Conservation (phyloP, 2,888 invertebrate species). For the Acholoe squamosa region DNA sequence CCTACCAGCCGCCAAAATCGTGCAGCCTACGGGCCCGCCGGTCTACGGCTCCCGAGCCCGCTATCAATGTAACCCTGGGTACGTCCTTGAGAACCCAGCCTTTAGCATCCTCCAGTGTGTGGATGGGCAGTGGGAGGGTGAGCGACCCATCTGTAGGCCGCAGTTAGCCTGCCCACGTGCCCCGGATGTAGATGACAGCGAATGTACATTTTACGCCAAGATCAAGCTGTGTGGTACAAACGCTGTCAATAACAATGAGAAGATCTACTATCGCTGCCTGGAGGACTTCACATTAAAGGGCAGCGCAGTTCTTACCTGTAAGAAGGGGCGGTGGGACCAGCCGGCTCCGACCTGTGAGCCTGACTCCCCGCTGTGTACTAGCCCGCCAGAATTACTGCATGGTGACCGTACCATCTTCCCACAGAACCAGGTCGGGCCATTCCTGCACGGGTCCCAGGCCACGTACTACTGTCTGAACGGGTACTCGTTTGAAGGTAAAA, state of each 20-base stretch:
- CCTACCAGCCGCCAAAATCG: neutral
- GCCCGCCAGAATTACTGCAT: neutral
- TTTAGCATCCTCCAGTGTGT: slow-evolving; percentile 61
- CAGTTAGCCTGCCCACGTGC: slow-evolving; percentile 6
- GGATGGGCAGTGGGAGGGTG: slow-evolving; percentile 66
- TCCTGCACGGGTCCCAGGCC: slow-evolving; percentile 1
- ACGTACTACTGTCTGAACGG: slow-evolving; percentile 60
- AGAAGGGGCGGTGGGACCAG: neutral
- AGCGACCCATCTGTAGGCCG: slow-evolving; percentile 61
- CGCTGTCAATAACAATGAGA: neutral
- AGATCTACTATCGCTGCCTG: slow-evolving; percentile 55
- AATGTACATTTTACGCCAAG: neutral
- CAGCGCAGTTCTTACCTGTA: neutral
- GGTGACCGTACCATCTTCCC: slow-evolving; percentile 26
- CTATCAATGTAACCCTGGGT: slow-evolving; percentile 67
- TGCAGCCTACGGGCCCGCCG: neutral
- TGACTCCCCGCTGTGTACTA: neutral
- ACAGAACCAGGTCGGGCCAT: neutral
- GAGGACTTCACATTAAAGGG: slow-evolving; percentile 26
- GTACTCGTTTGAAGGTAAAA: slow-evolving; percentile 6
- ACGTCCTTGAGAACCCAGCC: slow-evolving; percentile 62
- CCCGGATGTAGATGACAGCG: neutral
- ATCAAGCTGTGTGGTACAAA: neutral
- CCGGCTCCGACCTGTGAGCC: neutral
- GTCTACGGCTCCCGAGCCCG: slow-evolving; percentile 65